These are phyloP conservation scores for Idris sp. DNA, from an alignment of 1,140 invertebrate genomes.

Conservation along the genomic window DNA sequence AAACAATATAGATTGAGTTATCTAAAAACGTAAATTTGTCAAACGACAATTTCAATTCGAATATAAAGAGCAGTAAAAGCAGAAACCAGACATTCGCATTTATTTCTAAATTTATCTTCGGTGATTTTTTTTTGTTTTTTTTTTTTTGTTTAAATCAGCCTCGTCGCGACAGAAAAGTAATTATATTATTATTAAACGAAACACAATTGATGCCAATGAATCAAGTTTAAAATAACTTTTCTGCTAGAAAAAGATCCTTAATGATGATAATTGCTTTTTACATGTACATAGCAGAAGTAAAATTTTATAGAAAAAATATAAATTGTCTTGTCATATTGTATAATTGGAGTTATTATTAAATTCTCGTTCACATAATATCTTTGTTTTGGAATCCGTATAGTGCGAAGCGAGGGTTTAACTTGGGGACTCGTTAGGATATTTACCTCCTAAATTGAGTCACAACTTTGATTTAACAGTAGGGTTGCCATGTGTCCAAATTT, in stretches of 20 bases:
- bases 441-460: slow-evolving; percentile 47
- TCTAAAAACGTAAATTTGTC: slow-evolving; percentile 30
- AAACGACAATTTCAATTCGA: slow-evolving; percentile 29
- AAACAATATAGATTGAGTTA: slow-evolving; percentile 27
- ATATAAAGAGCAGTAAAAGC: slow-evolving; percentile 40
- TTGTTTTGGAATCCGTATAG: slow-evolving; percentile 47
- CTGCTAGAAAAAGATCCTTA: too few relatives aligned
- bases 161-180: slow-evolving; percentile 8
- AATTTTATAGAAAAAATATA: too few relatives aligned
- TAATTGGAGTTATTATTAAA: slow-evolving; percentile 37
- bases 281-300: too few relatives aligned
- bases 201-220: too few relatives aligned
- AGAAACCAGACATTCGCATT: slow-evolving; percentile 50
- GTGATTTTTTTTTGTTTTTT: slow-evolving; percentile 40
- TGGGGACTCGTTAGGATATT: slow-evolving; percentile 50
- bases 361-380: slow-evolving; percentile 29
- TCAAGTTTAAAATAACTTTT: too few relatives aligned
- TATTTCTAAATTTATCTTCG: slow-evolving; percentile 49
- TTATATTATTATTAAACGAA: slow-evolving; percentile 1
- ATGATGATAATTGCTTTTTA: too few relatives aligned
- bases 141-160: slow-evolving; percentile 21
- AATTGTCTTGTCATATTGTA: slow-evolving; percentile 9
- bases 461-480: slow-evolving; percentile 51
- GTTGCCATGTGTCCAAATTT: slow-evolving; percentile 50
- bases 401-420: slow-evolving; percentile 42